Conservation (phyloP, 2,888 invertebrate species). For the Cybosia mesomella region DNA sequence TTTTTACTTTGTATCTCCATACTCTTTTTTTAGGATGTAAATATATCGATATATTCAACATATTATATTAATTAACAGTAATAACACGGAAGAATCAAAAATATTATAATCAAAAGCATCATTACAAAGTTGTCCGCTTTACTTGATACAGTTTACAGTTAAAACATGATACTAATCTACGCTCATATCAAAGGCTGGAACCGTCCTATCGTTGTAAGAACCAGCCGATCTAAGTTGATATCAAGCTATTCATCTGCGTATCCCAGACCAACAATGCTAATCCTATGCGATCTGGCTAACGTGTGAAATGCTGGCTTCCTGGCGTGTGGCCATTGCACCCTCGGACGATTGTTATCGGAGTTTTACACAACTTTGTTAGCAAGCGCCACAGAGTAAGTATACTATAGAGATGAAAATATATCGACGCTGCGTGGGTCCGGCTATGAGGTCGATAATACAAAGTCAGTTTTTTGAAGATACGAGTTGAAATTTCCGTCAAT, state of each 20-base stretch:
- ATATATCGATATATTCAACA: no score
- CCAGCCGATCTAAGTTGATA: slow-evolving; percentile 10
- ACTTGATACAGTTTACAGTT: background rate
- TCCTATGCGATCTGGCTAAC: slow-evolving; percentile 15
- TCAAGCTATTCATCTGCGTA: slow-evolving; percentile 8
- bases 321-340: slow-evolving; percentile 22
- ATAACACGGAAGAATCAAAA: no score
- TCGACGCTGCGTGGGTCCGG: background rate
- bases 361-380: slow-evolving; percentile 5
- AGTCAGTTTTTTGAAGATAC: no score
- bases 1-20: no score
- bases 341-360: background rate
- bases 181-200: background rate
- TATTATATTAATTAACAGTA: no score
- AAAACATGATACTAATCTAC: slow-evolving; percentile 2
- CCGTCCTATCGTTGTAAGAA: background rate
- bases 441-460: no score
- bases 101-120: background rate
- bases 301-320: slow-evolving; percentile 22
- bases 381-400: background rate
- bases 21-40: no score
- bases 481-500: no score
- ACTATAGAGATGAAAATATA: background rate
- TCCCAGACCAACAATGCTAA: slow-evolving; percentile 22
- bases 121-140: background rate